Evolutionary conservation across 2,797 vertebrate species (phyloP), one percentile per base, ranked within the genome.

Genomic region (Euthynnus affinis): DNA sequence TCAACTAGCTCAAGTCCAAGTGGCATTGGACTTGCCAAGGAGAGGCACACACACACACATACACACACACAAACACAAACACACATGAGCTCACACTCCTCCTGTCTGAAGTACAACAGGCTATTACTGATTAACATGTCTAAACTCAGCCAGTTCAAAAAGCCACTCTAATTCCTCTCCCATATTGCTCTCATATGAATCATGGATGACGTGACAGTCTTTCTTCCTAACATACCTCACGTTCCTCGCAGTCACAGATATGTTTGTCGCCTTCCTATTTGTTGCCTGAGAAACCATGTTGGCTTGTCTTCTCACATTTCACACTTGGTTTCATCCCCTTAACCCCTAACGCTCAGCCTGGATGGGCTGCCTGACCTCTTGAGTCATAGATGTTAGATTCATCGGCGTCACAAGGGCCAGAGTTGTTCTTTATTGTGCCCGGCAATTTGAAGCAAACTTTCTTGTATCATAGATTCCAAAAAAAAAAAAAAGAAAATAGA

Each of bases 281-380:
- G 92, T 93, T 92, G 91, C 92, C 90, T 93, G 93, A 94, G 93
- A 94, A 94, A 93, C 93, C 89, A 86, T 94, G 93, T 93, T 90
- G 88, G 88, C 91, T 89, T 93, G 93, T 94, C 93, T 91, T 94
- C 93, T 94, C 93, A 94, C 91, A 90, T 94, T 94, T 93, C 93
- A 94, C 93, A 94, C 93, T 93, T 91, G 91, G 92, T 88, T 94
- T 93, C 93, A 93, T 93, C 89, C 91, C 91, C 88, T 93, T 94
- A 92, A 93, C 93, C 90, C 84, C 85, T 74, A 81, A 78, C 79
- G 87, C 87, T 89, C 84, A 68, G 88, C 69, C 69, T 78, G 75
- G 87, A 89, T 78, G 72, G 87, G 87, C 83, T 65, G 83, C 90
- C 84, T 89, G 90, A 93, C 93, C 92, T 82, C 86, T 90, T 66